Conservation (phyloP, 2,888 invertebrate genomes). For the Epinotia nisella region DNA sequence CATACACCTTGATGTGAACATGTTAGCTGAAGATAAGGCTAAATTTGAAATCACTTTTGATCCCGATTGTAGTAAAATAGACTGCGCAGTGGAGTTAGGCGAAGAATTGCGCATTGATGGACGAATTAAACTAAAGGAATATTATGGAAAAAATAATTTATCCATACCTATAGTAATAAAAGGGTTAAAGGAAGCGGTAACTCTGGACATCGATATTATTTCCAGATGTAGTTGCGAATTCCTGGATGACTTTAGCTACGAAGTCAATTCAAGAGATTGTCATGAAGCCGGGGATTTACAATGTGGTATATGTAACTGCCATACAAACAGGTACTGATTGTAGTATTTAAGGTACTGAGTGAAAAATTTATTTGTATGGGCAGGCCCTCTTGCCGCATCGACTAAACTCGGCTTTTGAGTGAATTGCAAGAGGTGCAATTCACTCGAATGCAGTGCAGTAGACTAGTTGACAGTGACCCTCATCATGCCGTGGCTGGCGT, state of each 20-base stretch:
- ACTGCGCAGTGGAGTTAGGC: constrained; percentile 3
- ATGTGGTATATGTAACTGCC: constrained; percentile 35
- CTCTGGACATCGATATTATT: constrained; percentile 32
- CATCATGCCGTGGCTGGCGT: no score
- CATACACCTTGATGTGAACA: constrained; percentile 19
- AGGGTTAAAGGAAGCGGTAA: constrained; percentile 30
- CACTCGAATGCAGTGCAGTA: no score
- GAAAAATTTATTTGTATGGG: no score
- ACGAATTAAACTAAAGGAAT: constrained; percentile 22
- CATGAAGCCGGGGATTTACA: constrained; percentile 16
- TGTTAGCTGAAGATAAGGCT: constrained; percentile 23
- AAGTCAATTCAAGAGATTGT: constrained; percentile 11
- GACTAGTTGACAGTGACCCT: no score
- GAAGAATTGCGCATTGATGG: constrained; percentile 29
- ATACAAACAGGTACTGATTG: constrained; percentile 11
- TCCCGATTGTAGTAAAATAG: constrained; percentile 22
- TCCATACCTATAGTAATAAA: constrained; percentile 23
- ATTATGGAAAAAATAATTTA: constrained; percentile 11
- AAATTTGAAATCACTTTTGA: constrained; percentile 37
- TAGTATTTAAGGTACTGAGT: neutral
- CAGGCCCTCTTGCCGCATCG: no score
- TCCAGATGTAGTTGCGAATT: constrained; percentile 29
- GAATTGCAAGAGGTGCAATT: no score
- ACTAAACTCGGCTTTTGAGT: no score
- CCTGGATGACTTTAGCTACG: neutral